These are phyloP conservation scores for Campylomormyrus numenius DNA, from an alignment of 2,113 vertebrate genomes.

Conservation along the genomic window DNA sequence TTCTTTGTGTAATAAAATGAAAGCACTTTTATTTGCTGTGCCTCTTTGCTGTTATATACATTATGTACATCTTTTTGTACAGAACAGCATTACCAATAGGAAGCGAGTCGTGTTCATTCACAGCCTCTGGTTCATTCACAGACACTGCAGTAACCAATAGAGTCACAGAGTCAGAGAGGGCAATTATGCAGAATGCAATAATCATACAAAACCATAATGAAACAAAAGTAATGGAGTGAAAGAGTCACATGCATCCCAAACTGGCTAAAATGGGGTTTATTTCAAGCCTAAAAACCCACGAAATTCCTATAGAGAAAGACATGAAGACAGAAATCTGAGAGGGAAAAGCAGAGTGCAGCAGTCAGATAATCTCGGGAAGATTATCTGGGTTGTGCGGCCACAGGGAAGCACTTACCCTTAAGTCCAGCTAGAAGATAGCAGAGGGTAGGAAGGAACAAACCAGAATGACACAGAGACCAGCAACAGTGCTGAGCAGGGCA, in stretches of 20 bases:
- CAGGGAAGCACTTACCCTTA: slow-evolving; percentile 88
- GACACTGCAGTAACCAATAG: slow-evolving; percentile 71
- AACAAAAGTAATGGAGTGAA: slow-evolving; percentile 18
- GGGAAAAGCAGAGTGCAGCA: slow-evolving; percentile 76
- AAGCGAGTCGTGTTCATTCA: slow-evolving; percentile 12
- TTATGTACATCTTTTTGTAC: neutral
- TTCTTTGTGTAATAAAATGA: neutral
- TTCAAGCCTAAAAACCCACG: slow-evolving; percentile 71
- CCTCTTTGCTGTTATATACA: neutral
- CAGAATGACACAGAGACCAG: slow-evolving; percentile 96
- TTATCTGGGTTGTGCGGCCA: slow-evolving; percentile 89
- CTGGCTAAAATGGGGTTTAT: slow-evolving; percentile 69
- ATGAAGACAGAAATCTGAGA: slow-evolving; percentile 56
- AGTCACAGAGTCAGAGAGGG: slow-evolving; percentile 74
- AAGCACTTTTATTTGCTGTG: neutral
- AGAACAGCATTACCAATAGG: neutral
- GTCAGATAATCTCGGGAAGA: slow-evolving; percentile 82
- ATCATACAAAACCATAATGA: slow-evolving; percentile 13
- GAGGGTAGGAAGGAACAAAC: slow-evolving; percentile 87
- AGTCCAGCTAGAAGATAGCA: slow-evolving; percentile 89
- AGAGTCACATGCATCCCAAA: slow-evolving; percentile 70
- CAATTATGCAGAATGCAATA: slow-evolving; percentile 70
- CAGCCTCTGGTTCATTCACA: slow-evolving; percentile 66
- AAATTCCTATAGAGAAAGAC: slow-evolving; percentile 63
- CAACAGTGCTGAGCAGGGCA: slow-evolving; percentile 83